phyloP scores from a whole-genome alignment of 2,888 invertebrate species.

The Lepas anatifera region DNA sequence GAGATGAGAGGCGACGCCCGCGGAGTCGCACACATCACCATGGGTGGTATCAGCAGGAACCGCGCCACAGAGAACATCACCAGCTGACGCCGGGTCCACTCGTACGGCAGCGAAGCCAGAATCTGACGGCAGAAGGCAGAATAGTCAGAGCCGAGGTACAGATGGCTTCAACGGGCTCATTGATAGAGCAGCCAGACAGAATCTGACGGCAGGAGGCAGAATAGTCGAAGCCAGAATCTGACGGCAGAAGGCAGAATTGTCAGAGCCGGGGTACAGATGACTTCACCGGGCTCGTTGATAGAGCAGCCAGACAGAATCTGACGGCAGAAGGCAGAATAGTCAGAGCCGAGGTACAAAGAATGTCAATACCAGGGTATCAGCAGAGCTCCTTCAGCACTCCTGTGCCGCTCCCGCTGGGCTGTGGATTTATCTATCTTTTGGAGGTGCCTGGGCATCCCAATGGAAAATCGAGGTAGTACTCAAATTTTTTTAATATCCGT shows the following conservation, averaged over 20 bases:
- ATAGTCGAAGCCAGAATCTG: too few relatives aligned
- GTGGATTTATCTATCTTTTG: too few relatives aligned
- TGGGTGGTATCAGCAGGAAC: slow-evolving; percentile 60
- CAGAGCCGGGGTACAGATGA: neutral
- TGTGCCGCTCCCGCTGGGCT: too few relatives aligned
- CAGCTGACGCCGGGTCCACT: slow-evolving; percentile 68
- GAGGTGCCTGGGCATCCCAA: too few relatives aligned
- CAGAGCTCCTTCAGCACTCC: too few relatives aligned
- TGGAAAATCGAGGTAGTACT: too few relatives aligned
- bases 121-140: slow-evolving; percentile 39
- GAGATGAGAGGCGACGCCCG: slow-evolving; percentile 57
- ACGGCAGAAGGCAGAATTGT: neutral
- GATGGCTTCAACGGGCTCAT: neutral
- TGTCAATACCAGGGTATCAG: too few relatives aligned
- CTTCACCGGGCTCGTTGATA: neutral
- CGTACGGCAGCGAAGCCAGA: slow-evolving; percentile 63
- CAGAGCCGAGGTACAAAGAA: neutral
- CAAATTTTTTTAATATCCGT: too few relatives aligned
- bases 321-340: neutral
- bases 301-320: neutral
- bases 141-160: neutral
- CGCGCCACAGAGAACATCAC: slow-evolving; percentile 60
- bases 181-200: neutral
- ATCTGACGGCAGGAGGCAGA: too few relatives aligned
- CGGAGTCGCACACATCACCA: slow-evolving; percentile 70